These are phyloP conservation scores for Mus spretus DNA, from an alignment of 2,797 vertebrate species.

Conservation along the genomic window DNA sequence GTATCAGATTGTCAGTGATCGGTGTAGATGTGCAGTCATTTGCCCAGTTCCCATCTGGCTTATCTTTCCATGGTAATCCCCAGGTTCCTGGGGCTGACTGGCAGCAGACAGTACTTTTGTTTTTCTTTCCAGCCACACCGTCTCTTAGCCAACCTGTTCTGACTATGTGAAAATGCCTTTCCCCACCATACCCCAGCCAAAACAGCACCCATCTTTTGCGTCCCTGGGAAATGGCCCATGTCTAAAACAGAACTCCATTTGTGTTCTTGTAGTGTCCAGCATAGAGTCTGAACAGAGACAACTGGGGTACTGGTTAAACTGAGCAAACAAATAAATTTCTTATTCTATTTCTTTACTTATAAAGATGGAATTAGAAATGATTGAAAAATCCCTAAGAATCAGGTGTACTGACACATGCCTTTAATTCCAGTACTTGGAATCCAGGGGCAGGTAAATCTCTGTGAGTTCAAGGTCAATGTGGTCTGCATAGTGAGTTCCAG, in stretches of 20 bases:
- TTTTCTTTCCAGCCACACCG: neutral
- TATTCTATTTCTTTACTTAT: neutral
- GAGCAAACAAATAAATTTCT: neutral
- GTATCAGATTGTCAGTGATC: neutral
- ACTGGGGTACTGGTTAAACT: neutral
- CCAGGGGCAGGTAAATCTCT: neutral
- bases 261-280: neutral
- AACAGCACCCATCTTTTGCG: neutral
- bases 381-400: neutral
- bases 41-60: neutral
- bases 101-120: neutral
- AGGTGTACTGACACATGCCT: neutral
- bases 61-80: neutral
- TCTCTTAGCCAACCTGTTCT: neutral
- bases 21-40: neutral
- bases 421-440: neutral
- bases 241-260: neutral
- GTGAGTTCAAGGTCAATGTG: neutral
- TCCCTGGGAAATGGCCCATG: neutral
- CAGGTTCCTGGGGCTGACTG: neutral
- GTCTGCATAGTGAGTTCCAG: neutral
- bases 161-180: neutral
- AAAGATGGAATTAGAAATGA: constrained; percentile 7
- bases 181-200: neutral
- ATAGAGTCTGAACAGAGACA: constrained; percentile 14